Evolutionary conservation across 2,113 vertebrate species (phyloP), one percentile per base, ranked within the genome.

Genomic region (Amazona vittata): DNA sequence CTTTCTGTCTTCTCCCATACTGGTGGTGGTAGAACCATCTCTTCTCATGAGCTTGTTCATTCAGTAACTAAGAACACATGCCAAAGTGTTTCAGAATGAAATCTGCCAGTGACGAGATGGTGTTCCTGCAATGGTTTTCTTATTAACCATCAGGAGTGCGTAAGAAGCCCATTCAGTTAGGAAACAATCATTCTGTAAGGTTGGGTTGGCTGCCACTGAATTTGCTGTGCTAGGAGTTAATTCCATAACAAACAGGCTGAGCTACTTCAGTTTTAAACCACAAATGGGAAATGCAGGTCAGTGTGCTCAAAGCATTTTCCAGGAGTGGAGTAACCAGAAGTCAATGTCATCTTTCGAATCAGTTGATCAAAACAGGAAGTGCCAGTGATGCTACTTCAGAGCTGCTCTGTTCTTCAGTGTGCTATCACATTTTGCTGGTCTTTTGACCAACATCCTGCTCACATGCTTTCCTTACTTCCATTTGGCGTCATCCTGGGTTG

Each of bases 271-370:
- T 12, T 69, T 78, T 65, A 91, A 82, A 96, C 94, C 86, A 64
- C 86, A 89, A 64, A 75, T 92, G 81, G 89, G 95, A 94, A 94
- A 89, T 95, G 74, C 93, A 94, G 91, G 93, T 95, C 93, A 92
- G 89, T 41, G 77, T 92, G 94, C 81, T 94, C 69, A 44, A 71
- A 95, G 81, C 47, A 16, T 91, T 95, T 91, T 78, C 73, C 80
- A 71, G 79, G 77, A 84, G 91, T 64, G 83, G 89, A 84, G 83
- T 65, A 95, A 96, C 80, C 73, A 87, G 91, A 86, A 90, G 55
- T 63, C 94, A 3, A 0, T 92, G 83, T 81, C 8, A 1, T 83
- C 80, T 86, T 70, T 44, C 55, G 47, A 82, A 86, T 84, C 80
- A 49, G 86, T 70, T 84, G 65, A 94, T 95, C 80, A 94, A 94